Evolutionary conservation across 64 coral and sea anemone species (phyloP).

Genomic region (Actinia tenebrosa): DNA sequence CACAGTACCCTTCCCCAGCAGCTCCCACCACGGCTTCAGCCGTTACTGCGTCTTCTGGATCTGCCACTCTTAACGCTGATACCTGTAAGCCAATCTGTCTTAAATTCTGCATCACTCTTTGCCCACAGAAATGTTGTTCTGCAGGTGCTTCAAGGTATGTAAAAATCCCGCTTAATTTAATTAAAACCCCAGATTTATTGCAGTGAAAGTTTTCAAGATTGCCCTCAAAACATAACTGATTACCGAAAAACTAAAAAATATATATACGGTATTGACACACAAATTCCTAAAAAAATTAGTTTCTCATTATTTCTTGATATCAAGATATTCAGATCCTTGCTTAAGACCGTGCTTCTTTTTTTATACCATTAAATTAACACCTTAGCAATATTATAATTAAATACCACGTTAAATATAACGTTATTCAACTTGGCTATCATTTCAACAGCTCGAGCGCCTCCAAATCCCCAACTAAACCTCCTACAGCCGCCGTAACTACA

Average conservation of each 20-base stretch:
- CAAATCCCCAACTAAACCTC: slow-evolving; percentile 19
- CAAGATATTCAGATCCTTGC: too few species aligned
- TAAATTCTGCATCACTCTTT: slow-evolving; percentile 78
- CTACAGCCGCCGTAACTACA: slow-evolving; percentile 14
- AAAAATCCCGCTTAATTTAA: background rate
- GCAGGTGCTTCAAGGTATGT: slow-evolving; percentile 3
- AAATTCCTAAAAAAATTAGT: too few species aligned
- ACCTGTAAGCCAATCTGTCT: slow-evolving; percentile 69
- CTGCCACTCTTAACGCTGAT: slow-evolving; percentile 15
- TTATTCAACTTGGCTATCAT: background rate
- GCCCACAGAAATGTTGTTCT: slow-evolving; percentile 75
- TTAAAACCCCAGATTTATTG: too few species aligned
- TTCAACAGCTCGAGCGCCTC: background rate
- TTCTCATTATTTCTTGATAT: too few species aligned
- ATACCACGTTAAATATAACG: too few species aligned
- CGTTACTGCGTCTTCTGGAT: slow-evolving; percentile 15
- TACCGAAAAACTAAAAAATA: too few species aligned
- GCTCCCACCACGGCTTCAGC: background rate
- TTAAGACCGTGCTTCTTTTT: too few species aligned
- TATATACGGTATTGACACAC: too few species aligned
- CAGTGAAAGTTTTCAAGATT: too few species aligned
- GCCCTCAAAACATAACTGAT: too few species aligned
- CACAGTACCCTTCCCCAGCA: background rate
- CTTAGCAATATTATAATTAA: too few species aligned
- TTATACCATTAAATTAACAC: too few species aligned